Evolutionary conservation across 2,888 invertebrate genomes (phyloP), one percentile per base, ranked within the genome.

Genomic region (Scaptomyza parva): DNA sequence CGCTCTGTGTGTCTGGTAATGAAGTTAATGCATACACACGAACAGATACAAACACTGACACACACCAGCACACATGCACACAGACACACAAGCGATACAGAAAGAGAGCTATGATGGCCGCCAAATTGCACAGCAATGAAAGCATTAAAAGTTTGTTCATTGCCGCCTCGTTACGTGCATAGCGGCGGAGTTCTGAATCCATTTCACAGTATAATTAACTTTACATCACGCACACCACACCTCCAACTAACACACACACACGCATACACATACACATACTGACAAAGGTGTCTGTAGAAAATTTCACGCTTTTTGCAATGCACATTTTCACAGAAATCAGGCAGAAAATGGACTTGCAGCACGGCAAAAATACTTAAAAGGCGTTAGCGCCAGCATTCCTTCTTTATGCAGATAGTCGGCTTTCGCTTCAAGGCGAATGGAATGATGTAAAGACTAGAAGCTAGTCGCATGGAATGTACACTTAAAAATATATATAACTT

Each of bases 201-300:
- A 85, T 82, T 83, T 68, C 58, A 20, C 51, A 55, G 66, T 71
- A 72, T 78, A 80, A 86, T 83, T 80, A 88, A 80, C 78, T 74
- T 75, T 78, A 61, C 63, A 70, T 44, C 37, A 50, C 52, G 52
- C 61, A 65, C 35, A 71, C 17, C 9, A 26, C 37, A 45, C 11
- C n/a, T 5, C 11, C n/a, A 4, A 30, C 17, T 22, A n/a, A 45
- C 33, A 26, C 40, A 22, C 28, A 53, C n/a, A n/a, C n/a, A n/a
- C n/a, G n/a, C n/a, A n/a, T n/a, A n/a, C 22, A 55, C 9, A 3
- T 14, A 39, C n/a, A 48, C 30, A 22, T 9, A 24, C n/a, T n/a
- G 18, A 55, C 35, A 59, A 17, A 39, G 20, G 7, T 20, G 41
- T 22, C 39, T 48, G 53, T 58, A 33, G 44, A 62, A 58, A 50